A percentile compares a stretch with the other conserved stretches of the same genome.
These are phyloP conservation scores for Andrena haemorrhoa DNA, from an alignment of 2,888 invertebrate species.

Conservation along the genomic window DNA sequence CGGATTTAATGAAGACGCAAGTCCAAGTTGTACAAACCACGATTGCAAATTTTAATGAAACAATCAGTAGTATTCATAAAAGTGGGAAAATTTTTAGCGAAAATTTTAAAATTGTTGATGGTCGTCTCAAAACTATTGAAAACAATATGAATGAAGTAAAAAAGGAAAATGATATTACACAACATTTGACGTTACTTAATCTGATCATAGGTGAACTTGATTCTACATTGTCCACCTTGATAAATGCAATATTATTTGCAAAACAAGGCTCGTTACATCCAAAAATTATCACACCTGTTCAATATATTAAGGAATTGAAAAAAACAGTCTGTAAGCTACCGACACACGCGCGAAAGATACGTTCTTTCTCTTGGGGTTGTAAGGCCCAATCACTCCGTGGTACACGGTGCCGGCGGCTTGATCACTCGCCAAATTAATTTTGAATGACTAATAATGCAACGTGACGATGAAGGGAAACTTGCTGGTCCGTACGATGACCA, in stretches of 20 bases:
- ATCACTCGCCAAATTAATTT: no score
- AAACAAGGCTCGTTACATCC: constrained; percentile 34
- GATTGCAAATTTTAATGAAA: not conserved
- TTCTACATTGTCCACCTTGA: constrained; percentile 18
- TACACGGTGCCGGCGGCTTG: no score
- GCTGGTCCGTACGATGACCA: no score
- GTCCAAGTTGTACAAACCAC: constrained; percentile 35
- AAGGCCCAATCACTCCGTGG: no score
- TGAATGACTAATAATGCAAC: no score
- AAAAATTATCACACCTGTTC: constrained; percentile 22
- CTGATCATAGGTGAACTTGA: constrained; percentile 11
- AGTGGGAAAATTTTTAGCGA: not conserved
- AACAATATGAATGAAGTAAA: no score
- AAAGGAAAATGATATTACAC: not conserved
- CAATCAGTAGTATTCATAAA: not conserved
- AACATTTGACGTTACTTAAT: not conserved
- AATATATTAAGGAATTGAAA: constrained; percentile 22
- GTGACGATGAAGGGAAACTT: no score
- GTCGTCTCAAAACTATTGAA: no score
- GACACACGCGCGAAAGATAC: no score
- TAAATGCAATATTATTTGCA: constrained; percentile 19
- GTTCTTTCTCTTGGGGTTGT: no score
- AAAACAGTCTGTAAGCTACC: no score
- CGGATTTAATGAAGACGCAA: constrained; percentile 47
- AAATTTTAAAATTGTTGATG: constrained; percentile 11